Evolutionary conservation across 2,113 vertebrate genomes (phyloP).

Genomic region (Theristicus caerulescens): DNA sequence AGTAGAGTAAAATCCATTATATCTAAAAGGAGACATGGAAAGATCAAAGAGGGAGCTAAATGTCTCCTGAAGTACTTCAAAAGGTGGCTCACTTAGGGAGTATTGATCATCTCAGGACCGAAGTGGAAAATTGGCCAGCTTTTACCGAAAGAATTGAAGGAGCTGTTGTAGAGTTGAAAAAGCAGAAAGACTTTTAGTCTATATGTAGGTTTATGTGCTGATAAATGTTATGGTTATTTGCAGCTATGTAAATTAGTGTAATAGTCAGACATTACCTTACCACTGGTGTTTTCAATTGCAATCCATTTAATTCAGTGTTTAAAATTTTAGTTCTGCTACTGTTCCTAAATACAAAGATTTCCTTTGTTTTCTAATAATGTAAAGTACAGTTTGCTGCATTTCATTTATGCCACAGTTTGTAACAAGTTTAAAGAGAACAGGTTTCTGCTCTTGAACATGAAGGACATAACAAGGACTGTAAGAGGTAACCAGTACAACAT

Average conservation of each 20-base stretch:
- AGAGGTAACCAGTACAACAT: not conserved
- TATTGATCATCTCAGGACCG: conserved; percentile 24
- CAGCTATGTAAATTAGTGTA: not conserved
- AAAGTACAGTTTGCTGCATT: not conserved
- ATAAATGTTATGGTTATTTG: not conserved
- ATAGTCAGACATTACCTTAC: not conserved
- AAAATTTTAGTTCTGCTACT: not conserved
- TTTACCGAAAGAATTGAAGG: conserved; percentile 19
- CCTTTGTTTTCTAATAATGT: not conserved
- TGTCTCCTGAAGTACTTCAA: conserved; percentile 31
- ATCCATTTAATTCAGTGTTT: not conserved
- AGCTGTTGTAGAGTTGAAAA: not conserved
- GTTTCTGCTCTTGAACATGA: not conserved
- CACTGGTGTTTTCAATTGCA: not conserved
- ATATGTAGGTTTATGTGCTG: not conserved
- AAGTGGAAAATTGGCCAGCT: conserved; percentile 42
- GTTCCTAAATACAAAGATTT: not conserved
- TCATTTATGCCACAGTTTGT: not conserved
- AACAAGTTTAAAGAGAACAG: not conserved
- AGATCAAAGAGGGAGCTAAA: conserved; percentile 47
- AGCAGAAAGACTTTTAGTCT: not conserved
- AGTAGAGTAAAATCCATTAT: conserved; percentile 31
- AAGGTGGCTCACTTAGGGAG: conserved; percentile 10
- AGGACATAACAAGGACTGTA: not conserved
- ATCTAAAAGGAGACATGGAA: conserved; percentile 47